Base-by-base conservation (phyloP, 2,888 invertebrate genomes). In the Camptogramma bilineatum region DNA sequence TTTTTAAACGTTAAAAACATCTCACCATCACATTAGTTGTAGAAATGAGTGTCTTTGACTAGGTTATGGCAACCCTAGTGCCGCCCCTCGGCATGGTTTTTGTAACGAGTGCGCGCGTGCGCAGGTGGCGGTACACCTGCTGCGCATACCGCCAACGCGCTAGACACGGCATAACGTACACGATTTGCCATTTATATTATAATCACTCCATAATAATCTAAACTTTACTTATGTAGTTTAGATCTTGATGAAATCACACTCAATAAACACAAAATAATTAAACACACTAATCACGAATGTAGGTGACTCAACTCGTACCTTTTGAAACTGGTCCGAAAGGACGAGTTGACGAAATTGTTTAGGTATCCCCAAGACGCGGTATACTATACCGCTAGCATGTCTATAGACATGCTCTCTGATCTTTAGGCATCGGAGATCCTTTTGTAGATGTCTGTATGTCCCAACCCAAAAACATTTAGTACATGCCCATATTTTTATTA, bases 81-180 rank as follows among this genome's bases (percentile, higher is more conserved):
- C 81, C 81, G 81, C 78, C 79, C 76, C 78, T 75, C 75, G 78
- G 81, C 81, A 76, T 73, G 79, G 87, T 89, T 90, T 89, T 89
- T 88, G 88, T 89, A 88, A 88, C 88, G 87, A 82, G 69, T 76
- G 73, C 86, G 84, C 90, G 85, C 91, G 88, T 86, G 90, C 91
- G 92, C 92, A 93, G 92, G 92, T 93, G 92, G 75, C 83, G 68
- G 84, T 75, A 88, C 94, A 88, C 92, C 94, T 88, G 94, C 94
- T 81, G 87, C 76, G 85, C 88, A 91, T 72, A 88, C 76, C 75
- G 76, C 75, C 76, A 68, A 79, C 80, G 70, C 73, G 78, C 74
- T 85, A 88, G 85, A 85, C 82, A 78, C 77, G 82, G 84, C 87
- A 87, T 84, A 86, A 81, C 80, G 80, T 83, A 85, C 85, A 75